Percentiles rank a stretch among this genome's conserved stretches.
Conservation (phyloP, 2,888 invertebrate species). For the Clostera curtula region DNA sequence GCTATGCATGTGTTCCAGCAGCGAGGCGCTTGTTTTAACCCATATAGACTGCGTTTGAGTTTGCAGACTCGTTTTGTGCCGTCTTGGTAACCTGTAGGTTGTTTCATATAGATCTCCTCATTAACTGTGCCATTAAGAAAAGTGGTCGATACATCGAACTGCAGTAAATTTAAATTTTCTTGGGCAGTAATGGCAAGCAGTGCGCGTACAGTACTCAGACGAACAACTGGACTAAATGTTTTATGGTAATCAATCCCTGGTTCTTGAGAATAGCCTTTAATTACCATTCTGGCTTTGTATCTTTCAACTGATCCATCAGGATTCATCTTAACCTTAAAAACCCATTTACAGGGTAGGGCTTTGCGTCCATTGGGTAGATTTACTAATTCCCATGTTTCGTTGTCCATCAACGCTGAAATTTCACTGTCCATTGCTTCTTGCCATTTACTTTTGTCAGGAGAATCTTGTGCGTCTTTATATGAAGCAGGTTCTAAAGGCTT, state of each 20-base stretch:
- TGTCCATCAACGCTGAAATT: no score
- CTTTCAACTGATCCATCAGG: not conserved
- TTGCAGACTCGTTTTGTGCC: not conserved
- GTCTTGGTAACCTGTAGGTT: not conserved
- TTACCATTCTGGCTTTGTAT: not conserved
- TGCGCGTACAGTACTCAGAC: not conserved
- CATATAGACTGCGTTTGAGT: not conserved
- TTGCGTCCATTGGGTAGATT: not conserved
- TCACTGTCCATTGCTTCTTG: no score
- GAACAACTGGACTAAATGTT: not conserved
- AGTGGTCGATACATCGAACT: not conserved
- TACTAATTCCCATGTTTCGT: conserved; percentile 2
- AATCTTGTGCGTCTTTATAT: not conserved
- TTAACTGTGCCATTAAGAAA: not conserved
- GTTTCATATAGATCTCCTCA: not conserved
- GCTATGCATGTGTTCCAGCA: not conserved
- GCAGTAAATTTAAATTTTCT: not conserved
- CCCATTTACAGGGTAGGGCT: not conserved
- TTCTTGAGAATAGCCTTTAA: conserved; percentile 1
- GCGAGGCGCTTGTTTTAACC: not conserved
- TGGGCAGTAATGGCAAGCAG: not conserved
- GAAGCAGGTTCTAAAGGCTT: no score
- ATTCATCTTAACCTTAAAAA: not conserved
- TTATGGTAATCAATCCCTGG: not conserved
- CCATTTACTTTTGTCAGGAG: not conserved